Conservation (phyloP, 2,888 invertebrate genomes). For the Aphelenchoides bicaudatus region DNA sequence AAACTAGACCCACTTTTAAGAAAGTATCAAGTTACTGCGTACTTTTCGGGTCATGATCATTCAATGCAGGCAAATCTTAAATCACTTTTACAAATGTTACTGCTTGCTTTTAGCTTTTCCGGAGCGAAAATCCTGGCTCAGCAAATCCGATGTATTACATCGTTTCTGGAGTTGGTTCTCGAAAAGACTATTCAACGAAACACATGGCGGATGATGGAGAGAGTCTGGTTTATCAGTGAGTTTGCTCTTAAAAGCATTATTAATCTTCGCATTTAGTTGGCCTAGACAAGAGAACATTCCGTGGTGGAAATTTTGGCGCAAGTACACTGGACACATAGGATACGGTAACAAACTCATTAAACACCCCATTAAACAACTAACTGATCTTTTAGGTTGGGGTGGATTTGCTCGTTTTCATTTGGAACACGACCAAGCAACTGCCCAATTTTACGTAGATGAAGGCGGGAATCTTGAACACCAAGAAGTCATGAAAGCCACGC, state of each 20-base stretch:
- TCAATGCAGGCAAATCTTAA: no score
- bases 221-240: slow-evolving; percentile 8
- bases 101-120: no score
- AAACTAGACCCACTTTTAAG: slow-evolving; percentile 62
- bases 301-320: background rate
- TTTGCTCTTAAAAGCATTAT: no score
- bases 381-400: slow-evolving; percentile 50
- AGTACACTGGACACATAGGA: background rate
- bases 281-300: no score
- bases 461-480: slow-evolving; percentile 9
- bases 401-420: slow-evolving; percentile 60
- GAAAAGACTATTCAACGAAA: slow-evolving; percentile 58
- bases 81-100: no score
- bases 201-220: slow-evolving; percentile 40
- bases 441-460: slow-evolving; percentile 20
- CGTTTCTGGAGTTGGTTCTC: slow-evolving; percentile 63
- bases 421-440: slow-evolving; percentile 25
- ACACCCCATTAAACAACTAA: no score
- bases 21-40: slow-evolving; percentile 63
- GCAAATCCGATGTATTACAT: slow-evolving; percentile 61
- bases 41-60: slow-evolving; percentile 65
- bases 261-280: no score
- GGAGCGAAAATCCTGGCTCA: no score
- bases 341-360: no score
- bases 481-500: slow-evolving; percentile 10